Evolutionary conservation across 2,113 vertebrate species (phyloP), one percentile per base, ranked within the genome.

Genomic region (Myotis brandtii): DNA sequence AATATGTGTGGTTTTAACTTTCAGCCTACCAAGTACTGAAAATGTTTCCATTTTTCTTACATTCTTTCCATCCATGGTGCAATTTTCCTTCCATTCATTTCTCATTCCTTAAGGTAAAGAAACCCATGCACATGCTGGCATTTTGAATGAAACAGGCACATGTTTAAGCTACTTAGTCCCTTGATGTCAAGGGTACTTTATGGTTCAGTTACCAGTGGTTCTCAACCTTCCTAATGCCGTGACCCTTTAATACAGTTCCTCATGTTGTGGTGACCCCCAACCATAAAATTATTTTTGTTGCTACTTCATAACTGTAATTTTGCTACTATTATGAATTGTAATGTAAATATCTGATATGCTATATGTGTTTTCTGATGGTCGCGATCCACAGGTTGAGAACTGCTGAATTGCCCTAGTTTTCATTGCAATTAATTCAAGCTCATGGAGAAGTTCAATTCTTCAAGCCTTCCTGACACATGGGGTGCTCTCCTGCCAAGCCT

Each of bases 1-100:
- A 75, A 76, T 82, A 34, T 20, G 13, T 84, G 40, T 80, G 37
- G 70, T 92, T 96, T 92, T 81, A 82, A 67, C 43, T 89, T 86
- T 91, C 27, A 85, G 62, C 6, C 14, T 34, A 84, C 27, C 43
- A 87, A 87, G 52, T 80, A 64, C 30, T 59, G 54, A 92, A 95
- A 93, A 86, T 66, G 9, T 52, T 86, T 56, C 11, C 32, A 52
- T 82, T 94, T 90, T 86, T 50, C 54, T 92, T 81, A 92, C 6
- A 30, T 30, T 93, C n/a, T 81, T 92, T 83, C 46, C 32, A 34
- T 62, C 16, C 12, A 1, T 25, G 69, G 2, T 73, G 30, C 21
- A 37, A 54, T 93, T 84, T 93, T 82, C 40, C 54, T 75, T 52
- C 84, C 30, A 84, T 20, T 79, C 25, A 73, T 69, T 66, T 86